Evolutionary conservation across 1,140 invertebrate species (phyloP), one percentile per base, ranked within the genome.

Genomic region (Tetragnatha versicolor): DNA sequence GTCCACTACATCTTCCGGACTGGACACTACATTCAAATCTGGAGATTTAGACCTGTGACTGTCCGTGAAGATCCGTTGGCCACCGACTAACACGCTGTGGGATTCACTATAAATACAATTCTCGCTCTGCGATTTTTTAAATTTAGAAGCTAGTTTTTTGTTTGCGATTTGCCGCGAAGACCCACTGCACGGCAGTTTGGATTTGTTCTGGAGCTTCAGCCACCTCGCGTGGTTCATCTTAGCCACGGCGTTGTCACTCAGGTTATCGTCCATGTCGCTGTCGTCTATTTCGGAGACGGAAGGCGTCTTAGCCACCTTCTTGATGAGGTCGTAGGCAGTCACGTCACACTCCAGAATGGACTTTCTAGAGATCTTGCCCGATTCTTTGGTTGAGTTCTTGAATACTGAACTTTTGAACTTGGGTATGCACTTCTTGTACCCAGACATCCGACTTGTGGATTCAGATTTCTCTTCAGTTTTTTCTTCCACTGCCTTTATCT

Each of bases 311-410:
- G 35, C 58, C 4, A 81, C 69, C 73, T 81, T 79, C 61, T 81
- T 79, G 65, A 94, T 89, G 78, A 95, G 86, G 61, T 93, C 91
- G 82, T 95, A 95, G 5, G 93, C 92, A 86, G 93, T 94, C 14
- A 94, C 91, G 83, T 94, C 90, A 85, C 93, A 94, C 82, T 93
- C 91, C 17, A 95, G 86, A 78, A 95, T 95, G 22, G 92, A 94
- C 58, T 89, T 89, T 31, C 88, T 70, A 20, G 77, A 72, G 29
- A 61, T 58, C 53, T 31, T 33, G 1, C 29, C 17, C 0, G 75
- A 68, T 25, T 69, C 76, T 60, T 69, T 79, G 37, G 49, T 69
- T 31, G 20, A 42, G 17, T 35, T 35, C 33, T 68, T 55, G 12
- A 42, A 55, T n/a, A 25, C 10, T 2, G 75, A 39, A 22, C 17